Conservation (phyloP, 2,113 vertebrate genomes). For the Zosterops borbonicus region DNA sequence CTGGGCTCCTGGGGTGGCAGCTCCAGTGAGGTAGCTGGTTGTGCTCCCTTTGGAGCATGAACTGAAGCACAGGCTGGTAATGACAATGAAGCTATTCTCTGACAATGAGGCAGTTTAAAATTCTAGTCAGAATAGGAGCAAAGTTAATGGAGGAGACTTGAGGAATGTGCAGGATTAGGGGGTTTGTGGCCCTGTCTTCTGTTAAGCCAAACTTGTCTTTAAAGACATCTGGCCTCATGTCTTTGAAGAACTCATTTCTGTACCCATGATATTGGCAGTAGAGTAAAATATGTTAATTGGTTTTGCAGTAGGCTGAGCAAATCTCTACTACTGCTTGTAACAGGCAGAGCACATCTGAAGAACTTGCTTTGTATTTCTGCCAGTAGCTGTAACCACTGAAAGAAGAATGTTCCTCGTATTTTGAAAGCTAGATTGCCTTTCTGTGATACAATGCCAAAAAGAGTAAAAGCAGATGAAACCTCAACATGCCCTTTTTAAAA, state of each 20-base stretch:
- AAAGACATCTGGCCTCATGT: neutral
- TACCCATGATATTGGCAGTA: neutral
- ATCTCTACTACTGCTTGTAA: neutral
- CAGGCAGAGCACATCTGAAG: neutral
- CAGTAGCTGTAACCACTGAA: neutral
- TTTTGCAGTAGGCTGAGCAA: neutral
- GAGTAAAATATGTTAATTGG: neutral
- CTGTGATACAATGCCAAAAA: neutral
- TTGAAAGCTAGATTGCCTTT: neutral
- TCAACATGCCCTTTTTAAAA: neutral
- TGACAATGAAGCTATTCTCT: neutral
- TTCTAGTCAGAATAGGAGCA: neutral
- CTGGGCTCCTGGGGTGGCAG: accelerated
- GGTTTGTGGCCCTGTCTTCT: neutral
- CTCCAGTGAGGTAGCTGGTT: neutral
- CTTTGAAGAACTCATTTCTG: neutral
- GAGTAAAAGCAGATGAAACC: neutral
- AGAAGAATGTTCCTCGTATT: neutral
- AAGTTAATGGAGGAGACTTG: neutral
- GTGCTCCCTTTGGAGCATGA: neutral
- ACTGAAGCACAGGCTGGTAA: neutral
- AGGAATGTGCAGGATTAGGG: neutral
- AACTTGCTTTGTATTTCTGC: neutral
- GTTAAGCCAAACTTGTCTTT: neutral
- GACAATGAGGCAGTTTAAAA: neutral